Evolutionary conservation across 2,888 invertebrate genomes (phyloP).

Genomic region (Trichopria drosophilae): DNA sequence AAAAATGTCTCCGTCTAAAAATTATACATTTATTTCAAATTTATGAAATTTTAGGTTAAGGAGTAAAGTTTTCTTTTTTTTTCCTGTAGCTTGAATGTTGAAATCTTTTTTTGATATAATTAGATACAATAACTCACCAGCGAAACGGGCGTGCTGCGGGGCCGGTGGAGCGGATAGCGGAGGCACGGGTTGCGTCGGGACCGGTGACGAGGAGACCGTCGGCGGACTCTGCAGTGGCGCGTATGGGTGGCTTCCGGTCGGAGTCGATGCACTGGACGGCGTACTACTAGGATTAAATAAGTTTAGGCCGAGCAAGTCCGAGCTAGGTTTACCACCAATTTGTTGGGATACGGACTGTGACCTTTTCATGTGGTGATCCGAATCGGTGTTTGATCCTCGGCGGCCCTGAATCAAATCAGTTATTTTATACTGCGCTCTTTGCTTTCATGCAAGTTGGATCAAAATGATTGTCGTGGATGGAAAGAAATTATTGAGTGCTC

Average conservation of each 20-base stretch:
- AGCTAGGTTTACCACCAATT: conserved; percentile 73
- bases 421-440: too few species aligned
- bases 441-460: too few species aligned
- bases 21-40: too few species aligned
- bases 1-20: conserved; percentile 71
- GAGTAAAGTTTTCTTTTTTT: too few species aligned
- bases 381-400: conserved; percentile 73
- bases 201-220: conserved; percentile 51
- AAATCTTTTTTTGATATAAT: too few species aligned
- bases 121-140: conserved; percentile 56
- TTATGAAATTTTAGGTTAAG: too few species aligned
- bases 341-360: conserved; percentile 79
- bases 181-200: conserved; percentile 45
- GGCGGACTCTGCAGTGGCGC: conserved; percentile 77
- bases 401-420: conserved; percentile 58
- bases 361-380: conserved; percentile 67
- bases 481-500: too few species aligned
- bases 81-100: too few species aligned
- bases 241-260: conserved; percentile 78
- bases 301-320: conserved; percentile 78
- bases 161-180: conserved; percentile 52
- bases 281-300: conserved; percentile 75
- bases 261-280: conserved; percentile 79
- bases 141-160: conserved; percentile 57
- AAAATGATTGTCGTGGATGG: too few species aligned